A percentile compares a stretch with the other conserved stretches of the same genome.
phyloP scores from a whole-genome alignment of 2,888 invertebrate species.

The Brassicogethes aeneus region DNA sequence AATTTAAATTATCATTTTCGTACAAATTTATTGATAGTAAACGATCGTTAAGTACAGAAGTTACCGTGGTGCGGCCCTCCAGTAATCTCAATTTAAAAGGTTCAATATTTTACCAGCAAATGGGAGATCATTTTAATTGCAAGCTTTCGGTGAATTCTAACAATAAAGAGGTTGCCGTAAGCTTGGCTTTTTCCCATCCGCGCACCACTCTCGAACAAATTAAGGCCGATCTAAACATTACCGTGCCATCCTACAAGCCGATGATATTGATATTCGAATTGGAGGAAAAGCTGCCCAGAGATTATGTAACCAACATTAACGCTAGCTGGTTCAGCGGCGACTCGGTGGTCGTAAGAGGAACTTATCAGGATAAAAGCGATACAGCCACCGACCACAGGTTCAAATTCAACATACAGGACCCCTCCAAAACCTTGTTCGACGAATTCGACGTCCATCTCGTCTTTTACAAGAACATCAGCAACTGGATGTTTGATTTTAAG shows the following conservation, averaged over 20 bases:
- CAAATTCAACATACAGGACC: conserved; percentile 62
- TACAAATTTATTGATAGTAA: conserved; percentile 44
- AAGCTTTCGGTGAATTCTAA: conserved; percentile 45
- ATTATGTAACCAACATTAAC: conserved; percentile 61
- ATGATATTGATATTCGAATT: conserved; percentile 56
- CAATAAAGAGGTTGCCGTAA: conserved; percentile 50
- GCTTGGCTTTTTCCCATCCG: conserved; percentile 54
- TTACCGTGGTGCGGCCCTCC: conserved; percentile 55
- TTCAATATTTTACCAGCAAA: conserved; percentile 44
- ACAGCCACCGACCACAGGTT: conserved; percentile 51
- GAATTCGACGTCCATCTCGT: conserved; percentile 44
- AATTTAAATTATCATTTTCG: conserved; percentile 48
- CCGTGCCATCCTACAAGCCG: conserved; percentile 65
- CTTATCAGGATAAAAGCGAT: conserved; percentile 67
- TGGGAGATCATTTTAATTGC: conserved; percentile 47
- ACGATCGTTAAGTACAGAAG: conserved; percentile 48
- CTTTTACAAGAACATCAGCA: background rate
- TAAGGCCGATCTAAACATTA: conserved; percentile 63
- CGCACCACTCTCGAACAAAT: conserved; percentile 56
- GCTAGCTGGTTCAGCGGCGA: conserved; percentile 78
- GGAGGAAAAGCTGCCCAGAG: conserved; percentile 55
- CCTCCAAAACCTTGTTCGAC: conserved; percentile 63
- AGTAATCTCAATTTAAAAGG: conserved; percentile 59
- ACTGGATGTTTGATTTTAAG: conserved; percentile 55
- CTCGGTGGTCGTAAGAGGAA: conserved; percentile 58